These are phyloP conservation scores for Pseudochaenichthys georgianus DNA, from an alignment of 2,797 vertebrate species.

Conservation along the genomic window DNA sequence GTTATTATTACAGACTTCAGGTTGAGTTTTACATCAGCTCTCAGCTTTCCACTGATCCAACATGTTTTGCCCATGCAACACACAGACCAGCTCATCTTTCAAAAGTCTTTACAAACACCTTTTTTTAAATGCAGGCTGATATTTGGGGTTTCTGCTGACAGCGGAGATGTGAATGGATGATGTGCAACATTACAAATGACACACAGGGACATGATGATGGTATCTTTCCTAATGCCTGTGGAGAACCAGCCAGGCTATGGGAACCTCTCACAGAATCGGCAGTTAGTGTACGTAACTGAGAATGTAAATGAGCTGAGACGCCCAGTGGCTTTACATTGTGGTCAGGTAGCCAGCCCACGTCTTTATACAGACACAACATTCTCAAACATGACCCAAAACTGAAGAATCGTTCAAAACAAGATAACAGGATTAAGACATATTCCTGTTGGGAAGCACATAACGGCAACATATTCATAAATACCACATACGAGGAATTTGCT, in stretches of 20 bases:
- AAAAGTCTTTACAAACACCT: constrained; percentile 39
- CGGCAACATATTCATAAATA: constrained; percentile 9
- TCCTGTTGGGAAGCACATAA: constrained; percentile 25
- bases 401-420: constrained; percentile 51
- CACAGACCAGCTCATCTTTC: constrained; percentile 44
- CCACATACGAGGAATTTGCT: too few species aligned
- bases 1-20: constrained; percentile 31
- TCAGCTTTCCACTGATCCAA: neutral
- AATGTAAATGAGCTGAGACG: constrained; percentile 63
- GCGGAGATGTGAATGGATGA: constrained; percentile 57
- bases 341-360: constrained; percentile 48
- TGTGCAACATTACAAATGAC: constrained; percentile 63
- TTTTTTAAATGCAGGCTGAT: constrained; percentile 42
- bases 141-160: constrained; percentile 43
- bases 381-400: constrained; percentile 45
- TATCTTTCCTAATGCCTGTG: constrained; percentile 54
- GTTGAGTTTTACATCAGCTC: constrained; percentile 11
- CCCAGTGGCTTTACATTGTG: constrained; percentile 61
- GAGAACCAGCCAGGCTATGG: constrained; percentile 29
- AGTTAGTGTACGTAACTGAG: constrained; percentile 27
- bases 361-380: constrained; percentile 44
- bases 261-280: constrained; percentile 28
- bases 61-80: constrained; percentile 26
- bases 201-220: constrained; percentile 39
- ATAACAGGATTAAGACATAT: constrained; percentile 61